phyloP scores from a whole-genome alignment of 1,140 invertebrate genomes.

The Xylocopa sonorina region DNA sequence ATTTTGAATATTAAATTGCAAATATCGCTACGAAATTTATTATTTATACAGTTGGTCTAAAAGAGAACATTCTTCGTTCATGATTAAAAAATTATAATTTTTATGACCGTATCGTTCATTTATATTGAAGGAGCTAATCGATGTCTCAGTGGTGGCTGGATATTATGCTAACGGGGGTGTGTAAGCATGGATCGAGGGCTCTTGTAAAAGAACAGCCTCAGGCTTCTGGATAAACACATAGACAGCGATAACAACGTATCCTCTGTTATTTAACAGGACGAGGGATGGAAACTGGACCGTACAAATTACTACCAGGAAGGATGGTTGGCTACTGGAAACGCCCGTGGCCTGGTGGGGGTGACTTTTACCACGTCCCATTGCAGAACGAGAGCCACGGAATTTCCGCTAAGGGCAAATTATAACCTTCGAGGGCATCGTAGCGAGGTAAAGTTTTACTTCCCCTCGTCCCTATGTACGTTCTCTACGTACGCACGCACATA shows the following conservation, averaged over 20 bases:
- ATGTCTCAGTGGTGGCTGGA: too few species aligned
- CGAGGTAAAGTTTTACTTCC: conserved; percentile 87
- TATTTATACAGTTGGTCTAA: too few species aligned
- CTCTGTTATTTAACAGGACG: conserved; percentile 85
- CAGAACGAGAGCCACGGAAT: conserved; percentile 88
- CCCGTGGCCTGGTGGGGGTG: conserved; percentile 96
- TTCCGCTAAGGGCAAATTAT: conserved; percentile 96
- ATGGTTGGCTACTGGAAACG: conserved; percentile 98
- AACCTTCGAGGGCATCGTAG: conserved; percentile 98
- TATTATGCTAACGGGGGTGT: too few species aligned
- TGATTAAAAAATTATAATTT: too few species aligned
- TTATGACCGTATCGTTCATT: too few species aligned
- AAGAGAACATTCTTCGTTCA: too few species aligned
- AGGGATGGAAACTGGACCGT: conserved; percentile 96
- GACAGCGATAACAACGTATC: conserved; percentile 18
- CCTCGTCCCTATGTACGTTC: background rate
- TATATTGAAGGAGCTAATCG: too few species aligned
- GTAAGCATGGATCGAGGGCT: background rate
- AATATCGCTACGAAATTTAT: too few species aligned
- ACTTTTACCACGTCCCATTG: conserved; percentile 97
- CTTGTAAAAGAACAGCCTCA: background rate
- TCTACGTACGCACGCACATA: too few species aligned
- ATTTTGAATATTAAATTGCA: too few species aligned
- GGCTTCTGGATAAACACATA: background rate
- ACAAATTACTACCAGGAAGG: conserved; percentile 98